Base-by-base conservation (phyloP, 2,888 invertebrate species). In the Lamellibrachia satsuma region DNA sequence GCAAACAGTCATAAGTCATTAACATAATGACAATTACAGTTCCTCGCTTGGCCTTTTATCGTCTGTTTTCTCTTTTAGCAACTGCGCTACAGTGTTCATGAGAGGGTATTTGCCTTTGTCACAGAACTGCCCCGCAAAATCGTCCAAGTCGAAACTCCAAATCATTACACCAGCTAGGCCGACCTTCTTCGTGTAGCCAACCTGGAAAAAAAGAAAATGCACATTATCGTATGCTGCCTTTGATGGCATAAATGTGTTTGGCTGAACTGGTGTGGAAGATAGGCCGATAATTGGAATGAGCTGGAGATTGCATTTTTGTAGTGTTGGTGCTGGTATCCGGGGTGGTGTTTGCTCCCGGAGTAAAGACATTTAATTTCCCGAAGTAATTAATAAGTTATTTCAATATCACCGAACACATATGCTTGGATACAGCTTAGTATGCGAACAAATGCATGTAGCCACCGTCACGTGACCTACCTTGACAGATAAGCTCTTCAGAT, bases 31-130 rank as follows among this genome's bases (percentile, higher is more conserved):
- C 75, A 22, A 11, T 75, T 75, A 75, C 75, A 75, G 75, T 75
- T 75, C 75, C 75, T 75, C 75, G 15, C 22, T 75, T 15, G 75
- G 75, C 75, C 15, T 39, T 39, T 39, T 22, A 22, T 75, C 15
- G 6, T 75, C 75, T 75, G 75, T 75, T 22, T n/a, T 22, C 22
- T 22, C 75, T 11, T 75, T 15, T 75, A 75, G 75, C 75, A n/a
- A 75, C n/a, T 22, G 15, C 75, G 75, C 75, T 75, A 75, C 4
- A 75, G 75, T 22, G 15, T 75, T 75, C 75, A 75, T 3, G 22
- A 75, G 75, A 75, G 75, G 75, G 22, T 75, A 75, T 75, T 75
- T 75, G 75, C 75, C 75, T 75, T 75, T 75, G 75, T n/a, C 75
- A 75, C 75, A 75, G 75, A 75, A 75, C 22, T 75, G 75, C n/a